Evolutionary conservation across 2,888 invertebrate genomes (phyloP), one percentile per base, ranked within the genome.

Genomic region (Synergus gifuensis): DNA sequence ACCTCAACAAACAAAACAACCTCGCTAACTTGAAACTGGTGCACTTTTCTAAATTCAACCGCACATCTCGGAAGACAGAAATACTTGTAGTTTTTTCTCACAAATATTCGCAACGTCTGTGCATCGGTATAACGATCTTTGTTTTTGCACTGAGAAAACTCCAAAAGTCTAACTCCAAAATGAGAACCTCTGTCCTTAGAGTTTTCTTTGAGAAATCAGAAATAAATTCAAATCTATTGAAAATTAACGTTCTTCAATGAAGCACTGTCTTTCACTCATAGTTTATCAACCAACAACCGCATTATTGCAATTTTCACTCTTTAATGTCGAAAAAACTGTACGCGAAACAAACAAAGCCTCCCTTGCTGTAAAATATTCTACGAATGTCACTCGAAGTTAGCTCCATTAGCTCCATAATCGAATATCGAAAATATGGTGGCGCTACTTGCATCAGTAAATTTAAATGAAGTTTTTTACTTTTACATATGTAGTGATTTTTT

Each of bases 71-170:
- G 9, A 58, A 5, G 9, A 18, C 58, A 58, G 7, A 69, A 69
- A 22, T 18, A 66, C 36, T 63, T 63, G 16, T 8, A 16, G 46
- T 49, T 69, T 28, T 46, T 22, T 69, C 69, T 28, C 28, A 69
- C 28, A 46, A 49, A 49, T 46, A 69, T 28, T 69, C 49, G 46
- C 28, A 28, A 16, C 22, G 49, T 36, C 28, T 22, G 28, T 69
- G 28, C 42, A 22, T 49, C 28, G 14, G 14, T 69, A 69, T 69
- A 28, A 49, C 69, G 69, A 69, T 69, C 44, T 36, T 69, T 69
- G 69, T 69, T 69, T 69, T 49, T 49, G 22, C 49, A 69, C 69
- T 49, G 18, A 22, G 69, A 36, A 69, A n/a, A 12, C 11, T 22
- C 14, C 7, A 9, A 49, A 69, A 16, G 12, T 4, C 7, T 9